Percentiles rank a stretch among this genome's conserved stretches.
Evolutionary conservation across 1,140 invertebrate species (phyloP).

Genomic region (Chelonus insularis): DNA sequence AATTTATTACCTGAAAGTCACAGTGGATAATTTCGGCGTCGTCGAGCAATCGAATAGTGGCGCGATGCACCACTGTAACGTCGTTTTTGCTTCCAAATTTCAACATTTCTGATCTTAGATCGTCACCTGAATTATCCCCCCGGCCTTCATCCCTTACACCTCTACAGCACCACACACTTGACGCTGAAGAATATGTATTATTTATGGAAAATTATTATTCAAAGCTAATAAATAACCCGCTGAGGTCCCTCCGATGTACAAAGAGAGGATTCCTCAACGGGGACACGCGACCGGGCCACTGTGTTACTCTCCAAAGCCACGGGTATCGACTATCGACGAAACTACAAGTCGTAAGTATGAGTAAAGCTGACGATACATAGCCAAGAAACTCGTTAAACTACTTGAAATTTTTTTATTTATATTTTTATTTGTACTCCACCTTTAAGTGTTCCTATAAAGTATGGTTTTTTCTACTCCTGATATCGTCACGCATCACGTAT

Average conservation of each 20-base stretch:
- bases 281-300: constrained; percentile 27
- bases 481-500: too few species aligned
- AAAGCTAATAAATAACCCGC: too few species aligned
- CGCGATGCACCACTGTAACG: constrained; percentile 86
- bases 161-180: constrained; percentile 36
- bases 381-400: constrained; percentile 12
- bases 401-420: background rate
- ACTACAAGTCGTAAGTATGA: constrained; percentile 14
- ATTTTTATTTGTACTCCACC: background rate
- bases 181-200: background rate
- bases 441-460: too few species aligned
- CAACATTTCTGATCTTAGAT: constrained; percentile 63
- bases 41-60: constrained; percentile 89
- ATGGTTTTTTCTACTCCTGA: too few species aligned
- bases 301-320: constrained; percentile 26
- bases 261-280: constrained; percentile 18
- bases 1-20: constrained; percentile 84
- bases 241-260: background rate
- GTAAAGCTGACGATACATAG: constrained; percentile 22
- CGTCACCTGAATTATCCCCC: constrained; percentile 35
- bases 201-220: background rate
- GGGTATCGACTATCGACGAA: constrained; percentile 26
- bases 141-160: constrained; percentile 35
- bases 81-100: constrained; percentile 81
- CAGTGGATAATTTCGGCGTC: constrained; percentile 93